Conservation (phyloP, 2,888 invertebrate species). For the Thyatira batis region DNA sequence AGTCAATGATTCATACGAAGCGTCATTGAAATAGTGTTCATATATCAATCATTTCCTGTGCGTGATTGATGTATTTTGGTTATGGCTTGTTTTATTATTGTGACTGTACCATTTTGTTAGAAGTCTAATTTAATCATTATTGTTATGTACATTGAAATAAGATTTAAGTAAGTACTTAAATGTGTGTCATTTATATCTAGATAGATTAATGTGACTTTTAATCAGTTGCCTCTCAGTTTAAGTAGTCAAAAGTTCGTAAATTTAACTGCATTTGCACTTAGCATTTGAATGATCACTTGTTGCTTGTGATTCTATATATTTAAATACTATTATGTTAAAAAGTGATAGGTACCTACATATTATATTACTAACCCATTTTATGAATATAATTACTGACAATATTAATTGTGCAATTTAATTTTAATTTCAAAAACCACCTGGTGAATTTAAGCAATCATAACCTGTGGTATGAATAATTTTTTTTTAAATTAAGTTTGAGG, state of each 20-base stretch:
- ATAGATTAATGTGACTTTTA: not conserved
- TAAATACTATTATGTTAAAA: constrained; percentile 2
- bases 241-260: not conserved
- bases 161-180: not conserved
- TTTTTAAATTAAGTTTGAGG: constrained; percentile 12
- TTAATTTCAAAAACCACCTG: constrained; percentile 31
- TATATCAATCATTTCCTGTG: too few species aligned
- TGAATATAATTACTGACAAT: constrained; percentile 31
- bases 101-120: not conserved
- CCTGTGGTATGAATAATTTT: too few species aligned
- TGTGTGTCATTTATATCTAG: not conserved
- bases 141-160: not conserved
- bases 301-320: constrained; percentile 37
- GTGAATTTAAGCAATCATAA: too few species aligned
- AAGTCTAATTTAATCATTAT: not conserved
- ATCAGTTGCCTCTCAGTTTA: not conserved
- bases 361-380: constrained; percentile 20
- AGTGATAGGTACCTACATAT: constrained; percentile 24
- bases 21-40: too few species aligned
- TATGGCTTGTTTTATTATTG: too few species aligned
- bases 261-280: too few species aligned
- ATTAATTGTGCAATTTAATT: constrained; percentile 41
- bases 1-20: too few species aligned
- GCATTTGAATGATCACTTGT: constrained; percentile 22
- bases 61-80: too few species aligned